Base-by-base conservation (phyloP, 1,140 invertebrate genomes). In the Steinernema khuongi region DNA sequence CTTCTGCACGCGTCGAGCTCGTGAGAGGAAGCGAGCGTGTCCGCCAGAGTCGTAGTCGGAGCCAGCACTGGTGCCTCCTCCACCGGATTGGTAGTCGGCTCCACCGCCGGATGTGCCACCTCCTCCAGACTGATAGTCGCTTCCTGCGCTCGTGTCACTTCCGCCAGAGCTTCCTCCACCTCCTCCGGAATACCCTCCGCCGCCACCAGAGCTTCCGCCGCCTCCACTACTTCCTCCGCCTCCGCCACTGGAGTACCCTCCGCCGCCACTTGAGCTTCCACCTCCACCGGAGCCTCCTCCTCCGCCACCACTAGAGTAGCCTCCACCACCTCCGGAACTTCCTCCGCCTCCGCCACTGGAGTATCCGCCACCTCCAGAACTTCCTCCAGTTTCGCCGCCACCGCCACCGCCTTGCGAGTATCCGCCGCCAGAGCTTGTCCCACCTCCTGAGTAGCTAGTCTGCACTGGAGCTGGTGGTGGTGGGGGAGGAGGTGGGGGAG, bases 321-420 rank as follows among this genome's bases (percentile, higher is more conserved):
- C 50, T n/a, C 50, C 50, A 4, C 50, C 50, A 26, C 36, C 36
- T 41, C 50, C 50, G 4, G 50, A 60, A 60, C 50, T 60, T 7
- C 7, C 50, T 7, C 7, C 50, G 19, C 7, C 50, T 7, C 7
- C 50, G 50, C 7, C 50, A 60, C 50, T 26, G 50, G 11, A 14
- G 26, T 22, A 41, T 41, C 36, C 36, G 36, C 36, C 36, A 41
- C 50, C 26, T 22, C 50, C 50, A 60, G 50, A 60, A 22, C 50
- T 22, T 11, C 50, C 50, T n/a, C n/a, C n/a, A n/a, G n/a, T n/a
- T n/a, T n/a, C n/a, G 26, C 50, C 50, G 50, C 50, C 22, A 26
- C 50, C 50, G 11, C 50, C 50, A 22, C 50, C 50, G 50, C 50
- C 50, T 22, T 60, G 50, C 14, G 50, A 60, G 50, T 60, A 60